Evolutionary conservation across 2,113 vertebrate genomes (phyloP).

Genomic region (Nematolebias whitei): DNA sequence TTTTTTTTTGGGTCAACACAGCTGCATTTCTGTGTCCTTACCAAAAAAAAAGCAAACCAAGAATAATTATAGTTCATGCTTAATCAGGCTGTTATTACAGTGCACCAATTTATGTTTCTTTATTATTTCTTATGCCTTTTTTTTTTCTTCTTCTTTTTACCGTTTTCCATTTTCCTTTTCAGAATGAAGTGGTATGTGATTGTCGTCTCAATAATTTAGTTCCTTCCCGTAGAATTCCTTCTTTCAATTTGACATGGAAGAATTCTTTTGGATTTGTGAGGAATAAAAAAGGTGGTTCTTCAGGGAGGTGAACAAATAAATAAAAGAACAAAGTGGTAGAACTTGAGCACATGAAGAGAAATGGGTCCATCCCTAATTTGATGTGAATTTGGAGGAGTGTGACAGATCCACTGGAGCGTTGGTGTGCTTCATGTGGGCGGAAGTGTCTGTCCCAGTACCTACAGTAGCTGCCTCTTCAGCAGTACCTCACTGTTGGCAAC

Average conservation of each 20-base stretch:
- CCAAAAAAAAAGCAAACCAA: background rate
- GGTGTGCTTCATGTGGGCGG: conserved; percentile 26
- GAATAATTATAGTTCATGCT: background rate
- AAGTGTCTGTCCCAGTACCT: conserved; percentile 32
- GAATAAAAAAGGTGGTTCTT: conserved; percentile 20
- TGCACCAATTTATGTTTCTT: background rate
- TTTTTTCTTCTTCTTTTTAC: conserved; percentile 5
- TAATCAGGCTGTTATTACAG: conserved; percentile 15
- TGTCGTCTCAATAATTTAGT: conserved; percentile 61
- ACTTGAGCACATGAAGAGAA: too few relatives aligned
- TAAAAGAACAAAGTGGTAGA: conserved; percentile 57
- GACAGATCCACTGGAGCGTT: conserved; percentile 26
- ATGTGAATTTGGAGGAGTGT: conserved; percentile 28
- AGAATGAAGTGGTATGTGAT: conserved; percentile 40
- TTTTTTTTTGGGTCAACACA: too few relatives aligned
- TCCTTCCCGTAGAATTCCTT: conserved; percentile 26
- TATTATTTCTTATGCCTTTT: background rate
- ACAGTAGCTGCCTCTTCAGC: conserved; percentile 43
- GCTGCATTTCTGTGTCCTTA: background rate
- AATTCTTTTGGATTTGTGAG: conserved; percentile 44
- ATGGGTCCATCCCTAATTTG: conserved; percentile 39
- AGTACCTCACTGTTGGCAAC: conserved; percentile 25
- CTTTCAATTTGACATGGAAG: conserved; percentile 28
- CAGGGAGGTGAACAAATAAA: conserved; percentile 40
- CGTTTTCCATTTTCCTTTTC: conserved; percentile 12